Percentiles rank a stretch among this genome's conserved stretches.
Evolutionary conservation across 1,140 invertebrate genomes (phyloP).

Genomic region (Lasioglossum baleicum): DNA sequence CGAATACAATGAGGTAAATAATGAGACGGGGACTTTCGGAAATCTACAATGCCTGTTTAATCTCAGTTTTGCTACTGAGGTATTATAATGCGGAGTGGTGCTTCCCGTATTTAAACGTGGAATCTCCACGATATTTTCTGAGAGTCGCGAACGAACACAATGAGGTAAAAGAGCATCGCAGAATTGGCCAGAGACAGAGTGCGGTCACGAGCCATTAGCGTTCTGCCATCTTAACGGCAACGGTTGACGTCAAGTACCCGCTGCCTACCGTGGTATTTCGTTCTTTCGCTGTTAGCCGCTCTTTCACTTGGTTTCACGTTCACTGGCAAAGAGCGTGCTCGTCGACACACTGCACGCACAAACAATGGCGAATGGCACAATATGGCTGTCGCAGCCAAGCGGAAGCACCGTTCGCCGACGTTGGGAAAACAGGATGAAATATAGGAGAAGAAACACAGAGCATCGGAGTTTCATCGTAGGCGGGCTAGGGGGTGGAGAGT

Average conservation of each 20-base stretch:
- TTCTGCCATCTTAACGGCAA: conserved; percentile 1
- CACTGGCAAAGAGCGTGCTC: not conserved
- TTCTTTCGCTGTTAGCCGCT: not conserved
- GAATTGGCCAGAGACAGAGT: not conserved
- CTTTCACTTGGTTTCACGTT: not conserved
- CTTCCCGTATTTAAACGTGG: no score
- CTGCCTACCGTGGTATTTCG: not conserved
- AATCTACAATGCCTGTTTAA: no score
- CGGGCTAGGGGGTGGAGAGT: not conserved
- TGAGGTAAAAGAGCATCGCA: not conserved
- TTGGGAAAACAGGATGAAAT: not conserved
- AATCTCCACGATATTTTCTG: not conserved
- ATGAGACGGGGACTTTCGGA: no score
- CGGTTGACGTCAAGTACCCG: not conserved
- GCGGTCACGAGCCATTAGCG: not conserved
- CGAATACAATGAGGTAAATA: not conserved
- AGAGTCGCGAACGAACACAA: not conserved
- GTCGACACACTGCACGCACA: not conserved
- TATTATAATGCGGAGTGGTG: no score
- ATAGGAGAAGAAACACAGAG: no score
- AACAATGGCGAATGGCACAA: not conserved
- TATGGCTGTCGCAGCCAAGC: not conserved
- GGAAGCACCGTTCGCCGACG: not conserved
- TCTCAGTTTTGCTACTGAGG: no score
- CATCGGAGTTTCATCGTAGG: no score